Base-by-base conservation (phyloP, 2,113 vertebrate genomes). In the Glaucidium brasilianum region DNA sequence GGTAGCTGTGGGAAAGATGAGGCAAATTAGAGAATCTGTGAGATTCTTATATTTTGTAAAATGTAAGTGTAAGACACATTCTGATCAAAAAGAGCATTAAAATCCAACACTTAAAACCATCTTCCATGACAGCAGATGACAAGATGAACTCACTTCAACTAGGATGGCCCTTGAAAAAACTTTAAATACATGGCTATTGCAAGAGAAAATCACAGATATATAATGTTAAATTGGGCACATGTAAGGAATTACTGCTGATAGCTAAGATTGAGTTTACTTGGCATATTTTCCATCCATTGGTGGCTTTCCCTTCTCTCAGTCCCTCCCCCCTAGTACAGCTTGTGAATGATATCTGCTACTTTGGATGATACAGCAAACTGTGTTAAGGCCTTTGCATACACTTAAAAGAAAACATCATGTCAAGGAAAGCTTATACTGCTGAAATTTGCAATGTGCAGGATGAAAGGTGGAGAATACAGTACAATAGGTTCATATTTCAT, bases 241-340 rank as follows among this genome's bases (percentile, higher is more conserved):
- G 5, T 35, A 71, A 74, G 37, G 21, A 82, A 69, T 78, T 92
- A 37, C 34, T 52, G 29, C 35, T 47, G 15, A 15, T 73, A 60
- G 35, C 8, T 14, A 60, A 47, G 45, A 29, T 1, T 19, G 23
- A 69, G 18, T 50, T 41, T 53, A 82, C 25, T 8, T 41, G 11
- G 60, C 2, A 3, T 32, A 60, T 55, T 74, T 87, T 68, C 8
- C 41, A 37, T n/a, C 8, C 30, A 47, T 15, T 10, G 52, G 20
- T 39, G 20, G 34, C 66, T 53, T 71, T 58, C 4, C 13, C 15
- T 62, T 77, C 23, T 30, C 18, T 71, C 17, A 58, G 14, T 53
- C 9, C 27, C 15, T 58, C 29, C 19, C 19, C 18, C 0, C 0
- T 5, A 60, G 23, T 47, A 56, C 19, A 90, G 26, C 1, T 11